Evolutionary conservation across 2,888 invertebrate species (phyloP).

Genomic region (Luffia ferchaultella): DNA sequence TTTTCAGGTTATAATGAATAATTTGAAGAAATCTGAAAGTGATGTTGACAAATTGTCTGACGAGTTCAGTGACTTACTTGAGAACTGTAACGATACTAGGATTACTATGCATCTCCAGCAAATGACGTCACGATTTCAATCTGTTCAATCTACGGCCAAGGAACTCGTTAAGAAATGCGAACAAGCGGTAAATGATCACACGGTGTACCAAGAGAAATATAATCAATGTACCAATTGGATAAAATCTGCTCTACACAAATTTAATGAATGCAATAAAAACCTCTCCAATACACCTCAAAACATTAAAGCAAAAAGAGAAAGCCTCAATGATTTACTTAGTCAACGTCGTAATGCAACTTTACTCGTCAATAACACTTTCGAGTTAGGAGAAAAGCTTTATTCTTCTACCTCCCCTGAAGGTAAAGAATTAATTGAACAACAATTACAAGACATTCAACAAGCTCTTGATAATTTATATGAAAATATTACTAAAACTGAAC

Average conservation of each 20-base stretch:
- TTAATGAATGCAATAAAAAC: slow-evolving; percentile 71
- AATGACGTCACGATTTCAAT: slow-evolving; percentile 88
- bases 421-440: slow-evolving; percentile 82
- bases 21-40: slow-evolving; percentile 82
- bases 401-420: slow-evolving; percentile 88
- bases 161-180: slow-evolving; percentile 93
- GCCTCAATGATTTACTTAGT: slow-evolving; percentile 75
- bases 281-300: slow-evolving; percentile 73
- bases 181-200: slow-evolving; percentile 84
- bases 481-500: slow-evolving; percentile 77
- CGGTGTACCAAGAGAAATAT: slow-evolving; percentile 81
- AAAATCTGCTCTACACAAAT: slow-evolving; percentile 75
- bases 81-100: slow-evolving; percentile 85
- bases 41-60: slow-evolving; percentile 89
- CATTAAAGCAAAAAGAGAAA: slow-evolving; percentile 73
- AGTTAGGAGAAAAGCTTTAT: slow-evolving; percentile 88
- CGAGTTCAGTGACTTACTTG: slow-evolving; percentile 84
- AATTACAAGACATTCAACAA: slow-evolving; percentile 84
- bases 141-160: slow-evolving; percentile 87
- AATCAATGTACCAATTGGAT: slow-evolving; percentile 86
- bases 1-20: slow-evolving; percentile 76
- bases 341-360: slow-evolving; percentile 79
- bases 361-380: slow-evolving; percentile 83
- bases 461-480: slow-evolving; percentile 85
- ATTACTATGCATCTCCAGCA: slow-evolving; percentile 90